These are phyloP conservation scores for Kradibia gibbosae DNA, from an alignment of 1,140 invertebrate species.

Conservation along the genomic window DNA sequence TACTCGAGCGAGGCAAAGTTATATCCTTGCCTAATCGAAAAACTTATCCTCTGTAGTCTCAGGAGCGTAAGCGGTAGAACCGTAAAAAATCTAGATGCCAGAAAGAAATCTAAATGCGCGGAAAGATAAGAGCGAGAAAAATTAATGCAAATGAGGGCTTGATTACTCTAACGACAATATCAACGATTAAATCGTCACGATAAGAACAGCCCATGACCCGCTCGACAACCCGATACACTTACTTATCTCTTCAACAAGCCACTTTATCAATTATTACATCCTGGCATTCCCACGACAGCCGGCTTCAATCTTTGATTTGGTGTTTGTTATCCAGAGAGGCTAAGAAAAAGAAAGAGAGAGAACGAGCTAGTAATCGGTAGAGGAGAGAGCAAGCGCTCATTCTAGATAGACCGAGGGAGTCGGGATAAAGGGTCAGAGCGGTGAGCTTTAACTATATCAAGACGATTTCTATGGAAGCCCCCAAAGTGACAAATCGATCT, in stretches of 20 bases:
- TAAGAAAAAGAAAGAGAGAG: background rate
- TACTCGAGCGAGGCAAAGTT: background rate
- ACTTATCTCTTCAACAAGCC: slow-evolving; percentile 21
- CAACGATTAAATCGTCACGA: slow-evolving; percentile 43
- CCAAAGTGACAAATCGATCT: slow-evolving; percentile 63
- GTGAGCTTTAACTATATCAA: slow-evolving; percentile 23
- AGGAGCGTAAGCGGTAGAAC: slow-evolving; percentile 1
- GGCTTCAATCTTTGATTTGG: background rate
- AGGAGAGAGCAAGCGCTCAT: background rate
- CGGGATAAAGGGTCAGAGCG: background rate
- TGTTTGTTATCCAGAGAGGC: background rate
- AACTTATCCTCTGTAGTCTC: background rate
- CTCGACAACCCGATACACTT: slow-evolving; percentile 25
- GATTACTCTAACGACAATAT: slow-evolving; percentile 16
- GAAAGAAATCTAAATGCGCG: background rate
- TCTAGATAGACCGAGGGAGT: no score
- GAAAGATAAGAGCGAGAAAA: background rate
- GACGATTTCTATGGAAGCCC: slow-evolving; percentile 56
- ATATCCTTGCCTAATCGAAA: slow-evolving; percentile 22
- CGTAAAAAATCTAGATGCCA: no score
- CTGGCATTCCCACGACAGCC: slow-evolving; percentile 25
- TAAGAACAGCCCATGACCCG: slow-evolving; percentile 3
- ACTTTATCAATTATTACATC: slow-evolving; percentile 42
- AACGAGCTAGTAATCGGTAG: background rate
- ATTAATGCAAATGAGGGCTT: background rate